Base-by-base conservation (phyloP, 1,140 invertebrate genomes). In the Hestina assimilis region DNA sequence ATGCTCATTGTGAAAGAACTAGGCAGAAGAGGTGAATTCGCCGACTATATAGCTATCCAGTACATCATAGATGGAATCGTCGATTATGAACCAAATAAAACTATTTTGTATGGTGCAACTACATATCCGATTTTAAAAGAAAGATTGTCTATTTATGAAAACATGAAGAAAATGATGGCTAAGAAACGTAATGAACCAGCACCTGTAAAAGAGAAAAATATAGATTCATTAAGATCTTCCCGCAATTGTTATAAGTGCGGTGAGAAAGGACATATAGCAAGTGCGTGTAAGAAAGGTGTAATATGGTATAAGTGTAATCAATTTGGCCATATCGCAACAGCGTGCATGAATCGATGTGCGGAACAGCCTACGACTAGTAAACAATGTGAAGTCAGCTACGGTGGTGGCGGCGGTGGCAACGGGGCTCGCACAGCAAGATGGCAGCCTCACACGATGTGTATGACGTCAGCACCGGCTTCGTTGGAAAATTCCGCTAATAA, bases 341-440 rank as follows among this genome's bases (percentile, higher is more conserved):
- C 20, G 26, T 43, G 21, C 23, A 4, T 20, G n/a, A 40, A 14
- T 26, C 41, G 19, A 43, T 3, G 26, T 24, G 21, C 41, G n/a
- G 20, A 43, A 2, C 24, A 43, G 12, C 38, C 38, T n/a, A 24
- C 14, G 21, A 12, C 26, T 24, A 9, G 23, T 43, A 43, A 40
- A 40, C 38, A 40, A 40, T 19, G 21, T 9, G 38, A 40, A 40
- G 38, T 20, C 21, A 20, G 38, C 38, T 19, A 40, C 5, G 38
- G 21, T 12, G n/a, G n/a, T n/a, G 12, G 28, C 28, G 28, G 28
- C 28, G 12, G 28, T 40, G 38, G 38, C 38, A 20, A 40, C 17
- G 38, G 38, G n/a, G 38, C 21, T 40, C 38, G 38, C 38, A 20
- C 38, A 9, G 4, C 38, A 40, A 40, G 38, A 40, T 40, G 38